Conservation (phyloP, 2,888 invertebrate genomes). For the Euplagia quadripunctaria region DNA sequence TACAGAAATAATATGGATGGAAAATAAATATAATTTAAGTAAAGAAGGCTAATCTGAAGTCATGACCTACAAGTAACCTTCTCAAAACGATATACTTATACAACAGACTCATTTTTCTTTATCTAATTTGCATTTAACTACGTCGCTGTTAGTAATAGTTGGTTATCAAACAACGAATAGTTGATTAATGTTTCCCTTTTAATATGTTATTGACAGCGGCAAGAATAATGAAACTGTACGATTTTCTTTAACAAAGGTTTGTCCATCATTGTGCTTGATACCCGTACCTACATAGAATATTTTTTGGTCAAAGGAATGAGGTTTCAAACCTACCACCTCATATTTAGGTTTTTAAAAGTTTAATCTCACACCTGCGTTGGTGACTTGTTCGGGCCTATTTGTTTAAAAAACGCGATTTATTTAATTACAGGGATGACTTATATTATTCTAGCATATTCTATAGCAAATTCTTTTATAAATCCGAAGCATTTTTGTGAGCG, state of each 20-base stretch:
- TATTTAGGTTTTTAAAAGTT: neutral
- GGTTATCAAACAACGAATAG: neutral
- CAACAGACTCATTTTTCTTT: neutral
- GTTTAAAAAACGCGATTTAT: too few species aligned
- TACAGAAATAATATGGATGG: too few species aligned
- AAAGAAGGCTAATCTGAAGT: too few species aligned
- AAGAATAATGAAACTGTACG: neutral
- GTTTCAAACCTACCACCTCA: too few species aligned
- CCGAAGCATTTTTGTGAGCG: too few species aligned
- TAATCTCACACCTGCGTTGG: neutral
- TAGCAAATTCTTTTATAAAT: too few species aligned
- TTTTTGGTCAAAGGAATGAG: too few species aligned
- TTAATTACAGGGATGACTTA: too few species aligned
- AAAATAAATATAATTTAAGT: neutral
- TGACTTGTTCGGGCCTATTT: too few species aligned
- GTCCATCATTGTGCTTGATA: neutral
- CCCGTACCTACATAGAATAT: neutral
- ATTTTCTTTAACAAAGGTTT: conserved; percentile 5
- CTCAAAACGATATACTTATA: neutral
- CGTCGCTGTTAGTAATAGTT: neutral
- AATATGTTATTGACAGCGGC: too few species aligned
- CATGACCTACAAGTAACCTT: too few species aligned
- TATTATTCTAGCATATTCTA: too few species aligned
- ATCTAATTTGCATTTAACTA: neutral
- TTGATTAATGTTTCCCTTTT: conserved; percentile 1